Evolutionary conservation across 2,888 invertebrate genomes (phyloP), one percentile per base, ranked within the genome.

Genomic region (Mycogona germanica): DNA sequence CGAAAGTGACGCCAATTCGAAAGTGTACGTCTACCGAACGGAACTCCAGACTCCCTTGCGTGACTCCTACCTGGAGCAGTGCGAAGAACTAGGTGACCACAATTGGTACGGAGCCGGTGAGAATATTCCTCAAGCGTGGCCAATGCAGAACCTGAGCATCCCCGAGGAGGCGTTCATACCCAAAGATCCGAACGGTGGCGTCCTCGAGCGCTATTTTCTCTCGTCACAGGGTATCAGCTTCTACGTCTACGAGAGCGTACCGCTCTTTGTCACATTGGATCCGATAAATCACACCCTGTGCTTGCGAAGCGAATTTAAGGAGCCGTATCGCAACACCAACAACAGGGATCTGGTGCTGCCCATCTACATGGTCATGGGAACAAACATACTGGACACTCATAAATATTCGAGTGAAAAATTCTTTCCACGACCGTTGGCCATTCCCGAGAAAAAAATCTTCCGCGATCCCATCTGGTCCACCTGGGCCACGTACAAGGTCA

Each of bases 141-240:
- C 91, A 0, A 72, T 93, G 2, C 82, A 88, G 64, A 76, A n/a
- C n/a, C 28, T 55, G 12, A 50, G 49, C 25, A 40, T 30, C 29
- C 45, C 78, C 40, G 79, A 81, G 64, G 79, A 83, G 2, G 84
- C 91, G 0, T 89, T 91, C 63, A 76, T 89, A 42, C 32, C 53
- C 7, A 42, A 55, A 17, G 58, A 57, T 45, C 56, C 57, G 19
- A 60, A 61, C 42, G 86, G 89, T 1, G 85, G 87, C 63, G 85
- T 85, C 0, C 70, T 92, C 0, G 84, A 84, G 55, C 73, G 88
- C 30, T 89, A 87, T 65, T 84, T 91, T 65, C 80, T 92, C 51
- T 88, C 83, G 65, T 87, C 89, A 0, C 82, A 82, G 65, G 88
- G 89, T 3, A 85, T 84, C 3, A 84, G 85, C 0, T 77, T 92